A percentile compares a stretch with the other conserved stretches of the same genome.
Conservation (phyloP, 2,113 vertebrate species). For the Nycticorax nycticorax region DNA sequence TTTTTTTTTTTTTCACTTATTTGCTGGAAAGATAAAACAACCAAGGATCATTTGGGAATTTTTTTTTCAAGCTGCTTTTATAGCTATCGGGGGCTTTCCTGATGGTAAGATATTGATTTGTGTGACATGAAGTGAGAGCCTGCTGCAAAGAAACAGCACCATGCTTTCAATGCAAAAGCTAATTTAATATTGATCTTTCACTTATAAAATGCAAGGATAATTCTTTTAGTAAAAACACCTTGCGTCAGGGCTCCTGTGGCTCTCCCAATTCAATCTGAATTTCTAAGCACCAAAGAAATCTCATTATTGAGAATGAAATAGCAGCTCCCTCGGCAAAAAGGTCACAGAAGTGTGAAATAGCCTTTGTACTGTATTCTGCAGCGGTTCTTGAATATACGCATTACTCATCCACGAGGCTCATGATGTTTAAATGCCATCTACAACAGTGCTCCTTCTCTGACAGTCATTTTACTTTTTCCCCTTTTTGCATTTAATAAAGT, state of each 20-base stretch:
- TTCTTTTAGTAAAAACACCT: slow-evolving; percentile 9
- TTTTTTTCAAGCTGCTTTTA: not conserved
- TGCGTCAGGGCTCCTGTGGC: not conserved
- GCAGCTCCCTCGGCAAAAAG: slow-evolving; percentile 16
- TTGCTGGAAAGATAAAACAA: not conserved
- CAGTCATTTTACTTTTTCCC: not conserved
- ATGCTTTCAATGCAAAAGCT: not conserved
- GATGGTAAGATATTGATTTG: not conserved
- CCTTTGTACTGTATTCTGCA: slow-evolving; percentile 5
- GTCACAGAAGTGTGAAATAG: slow-evolving; percentile 4
- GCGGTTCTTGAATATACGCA: not conserved
- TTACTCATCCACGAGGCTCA: not conserved
- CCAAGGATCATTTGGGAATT: not conserved
- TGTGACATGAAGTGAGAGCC: not conserved
- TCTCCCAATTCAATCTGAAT: slow-evolving; percentile 10
- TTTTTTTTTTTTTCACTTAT: not conserved
- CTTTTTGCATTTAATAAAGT: slow-evolving; percentile 26
- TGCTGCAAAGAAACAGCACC: not conserved
- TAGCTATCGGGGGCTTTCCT: not conserved
- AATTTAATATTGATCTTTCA: not conserved
- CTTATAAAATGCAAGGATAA: not conserved
- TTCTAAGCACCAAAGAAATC: slow-evolving; percentile 19
- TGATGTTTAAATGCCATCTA: slow-evolving; percentile 48
- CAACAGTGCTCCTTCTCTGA: not conserved
- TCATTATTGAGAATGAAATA: slow-evolving; percentile 42